These are phyloP conservation scores for Limnephilus lunatus DNA, from an alignment of 2,888 invertebrate species.

Conservation along the genomic window DNA sequence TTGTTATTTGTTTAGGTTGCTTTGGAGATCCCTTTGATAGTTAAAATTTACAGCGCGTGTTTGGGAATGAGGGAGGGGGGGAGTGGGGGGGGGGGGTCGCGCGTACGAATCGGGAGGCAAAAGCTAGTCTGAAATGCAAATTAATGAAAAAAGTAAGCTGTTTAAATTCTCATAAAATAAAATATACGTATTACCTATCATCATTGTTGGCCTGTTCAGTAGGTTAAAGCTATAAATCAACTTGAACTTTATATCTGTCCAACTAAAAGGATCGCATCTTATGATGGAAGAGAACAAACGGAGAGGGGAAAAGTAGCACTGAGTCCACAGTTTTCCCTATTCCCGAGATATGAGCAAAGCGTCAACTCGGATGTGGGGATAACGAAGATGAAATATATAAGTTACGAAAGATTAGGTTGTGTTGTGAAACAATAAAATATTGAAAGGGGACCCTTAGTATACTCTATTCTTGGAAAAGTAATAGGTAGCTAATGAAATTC, in stretches of 20 bases:
- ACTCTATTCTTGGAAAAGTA: neutral
- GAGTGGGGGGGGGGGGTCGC: too few relatives aligned
- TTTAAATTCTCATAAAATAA: neutral
- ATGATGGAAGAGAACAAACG: neutral
- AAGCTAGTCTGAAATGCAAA: neutral
- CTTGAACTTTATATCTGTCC: conserved; percentile 21
- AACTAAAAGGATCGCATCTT: neutral
- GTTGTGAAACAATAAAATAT: neutral
- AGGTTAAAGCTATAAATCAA: conserved; percentile 16
- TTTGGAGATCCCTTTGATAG: too few relatives aligned
- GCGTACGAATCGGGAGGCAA: too few relatives aligned
- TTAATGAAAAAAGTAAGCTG: neutral
- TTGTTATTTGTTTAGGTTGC: too few relatives aligned
- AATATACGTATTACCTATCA: neutral
- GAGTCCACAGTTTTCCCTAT: conserved; percentile 3
- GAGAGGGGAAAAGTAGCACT: neutral
- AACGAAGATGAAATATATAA: neutral
- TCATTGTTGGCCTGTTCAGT: neutral
- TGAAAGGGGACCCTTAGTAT: neutral
- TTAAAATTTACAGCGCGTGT: too few relatives aligned
- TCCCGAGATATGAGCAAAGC: neutral
- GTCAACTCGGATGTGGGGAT: neutral
- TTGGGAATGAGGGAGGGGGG: too few relatives aligned
- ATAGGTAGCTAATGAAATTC: too few relatives aligned
- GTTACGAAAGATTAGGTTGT: neutral